Percentiles rank a stretch among this genome's conserved stretches.
These are phyloP conservation scores for Halisarca cf. caerulea DNA, from an alignment of 37 sponge, comb jelly and placozoan genomes.

Conservation along the genomic window DNA sequence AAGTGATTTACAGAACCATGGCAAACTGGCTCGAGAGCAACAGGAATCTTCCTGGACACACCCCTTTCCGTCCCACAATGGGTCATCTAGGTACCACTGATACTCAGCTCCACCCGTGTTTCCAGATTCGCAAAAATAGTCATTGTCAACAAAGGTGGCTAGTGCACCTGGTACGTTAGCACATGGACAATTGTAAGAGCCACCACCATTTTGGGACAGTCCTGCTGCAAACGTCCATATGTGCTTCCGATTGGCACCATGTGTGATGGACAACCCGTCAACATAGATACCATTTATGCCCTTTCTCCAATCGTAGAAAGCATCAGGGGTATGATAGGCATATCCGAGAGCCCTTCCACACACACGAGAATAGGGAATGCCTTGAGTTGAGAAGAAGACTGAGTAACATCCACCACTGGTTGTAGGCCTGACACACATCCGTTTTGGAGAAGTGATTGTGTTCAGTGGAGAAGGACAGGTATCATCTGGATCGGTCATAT, in stretches of 20 bases:
- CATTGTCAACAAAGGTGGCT: neutral
- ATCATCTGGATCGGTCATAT: neutral
- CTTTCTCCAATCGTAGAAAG: neutral
- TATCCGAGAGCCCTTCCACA: conserved; percentile 17
- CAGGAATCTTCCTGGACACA: neutral
- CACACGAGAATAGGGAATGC: neutral
- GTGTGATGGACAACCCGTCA: no score
- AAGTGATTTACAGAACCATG: neutral
- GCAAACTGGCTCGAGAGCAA: neutral
- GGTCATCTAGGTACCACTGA: neutral
- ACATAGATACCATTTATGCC: no score
- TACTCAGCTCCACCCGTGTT: neutral
- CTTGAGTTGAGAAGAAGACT: neutral
- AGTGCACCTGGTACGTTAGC: neutral
- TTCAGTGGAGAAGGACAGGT: neutral
- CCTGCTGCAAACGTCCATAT: neutral
- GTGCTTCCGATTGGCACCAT: no score
- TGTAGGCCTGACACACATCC: neutral
- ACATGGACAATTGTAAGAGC: neutral
- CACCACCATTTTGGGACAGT: neutral
- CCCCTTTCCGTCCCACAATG: neutral
- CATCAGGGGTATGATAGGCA: neutral
- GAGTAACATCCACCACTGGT: conserved; percentile 15
- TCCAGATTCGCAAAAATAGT: neutral
- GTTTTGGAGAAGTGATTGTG: neutral